A percentile compares a stretch with the other conserved stretches of the same genome.
Conservation (phyloP, 1,140 invertebrate species). For the Ceratina calcarata region DNA sequence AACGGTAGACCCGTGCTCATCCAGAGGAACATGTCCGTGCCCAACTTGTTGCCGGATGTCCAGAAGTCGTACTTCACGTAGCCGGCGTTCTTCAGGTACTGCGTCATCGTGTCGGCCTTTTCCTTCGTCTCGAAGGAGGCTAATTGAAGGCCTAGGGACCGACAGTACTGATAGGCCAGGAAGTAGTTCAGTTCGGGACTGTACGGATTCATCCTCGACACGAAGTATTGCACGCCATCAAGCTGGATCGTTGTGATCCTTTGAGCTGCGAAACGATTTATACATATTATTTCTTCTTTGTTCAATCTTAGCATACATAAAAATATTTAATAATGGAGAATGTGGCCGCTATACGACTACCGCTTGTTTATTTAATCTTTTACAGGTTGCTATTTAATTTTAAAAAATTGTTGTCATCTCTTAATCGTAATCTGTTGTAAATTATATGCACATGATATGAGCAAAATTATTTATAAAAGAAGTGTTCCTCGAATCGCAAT, state of each 20-base stretch:
- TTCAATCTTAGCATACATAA: too few relatives aligned
- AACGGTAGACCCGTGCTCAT: conserved; percentile 93
- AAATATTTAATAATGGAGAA: too few relatives aligned
- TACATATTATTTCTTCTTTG: too few relatives aligned
- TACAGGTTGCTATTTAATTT: too few relatives aligned
- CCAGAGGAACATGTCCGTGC: conserved; percentile 93
- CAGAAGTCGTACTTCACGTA: conserved; percentile 92
- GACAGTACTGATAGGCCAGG: conserved; percentile 93
- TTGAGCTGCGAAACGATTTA: conserved; percentile 83
- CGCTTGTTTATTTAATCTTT: too few relatives aligned
- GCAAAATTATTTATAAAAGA: too few relatives aligned
- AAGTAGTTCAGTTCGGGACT: conserved; percentile 92
- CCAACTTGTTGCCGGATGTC: conserved; percentile 93
- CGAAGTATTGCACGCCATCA: conserved; percentile 92
- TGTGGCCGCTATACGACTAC: too few relatives aligned
- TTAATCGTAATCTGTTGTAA: background rate
- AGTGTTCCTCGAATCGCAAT: background rate
- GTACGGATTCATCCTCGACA: conserved; percentile 93
- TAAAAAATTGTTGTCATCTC: too few relatives aligned
- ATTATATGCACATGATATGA: accelerated
- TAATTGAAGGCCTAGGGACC: conserved; percentile 90
- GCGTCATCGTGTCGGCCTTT: conserved; percentile 90
- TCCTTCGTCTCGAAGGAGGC: conserved; percentile 92
- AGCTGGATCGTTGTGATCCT: conserved; percentile 91
- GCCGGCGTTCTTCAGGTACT: conserved; percentile 90